Conservation (phyloP, 2,888 invertebrate species). For the Polia nebulosa region DNA sequence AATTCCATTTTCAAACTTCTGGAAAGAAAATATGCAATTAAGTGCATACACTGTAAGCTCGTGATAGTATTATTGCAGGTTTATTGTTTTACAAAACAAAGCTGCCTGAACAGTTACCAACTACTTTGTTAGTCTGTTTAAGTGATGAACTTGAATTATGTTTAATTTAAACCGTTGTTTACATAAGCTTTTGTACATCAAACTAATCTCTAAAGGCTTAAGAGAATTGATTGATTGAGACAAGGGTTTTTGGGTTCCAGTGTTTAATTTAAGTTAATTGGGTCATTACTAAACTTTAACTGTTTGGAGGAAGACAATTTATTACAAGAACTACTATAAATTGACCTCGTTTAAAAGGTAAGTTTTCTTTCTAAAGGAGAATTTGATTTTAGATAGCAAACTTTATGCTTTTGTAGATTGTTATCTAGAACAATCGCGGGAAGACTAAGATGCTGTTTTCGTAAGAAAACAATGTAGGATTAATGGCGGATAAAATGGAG, state of each 20-base stretch:
- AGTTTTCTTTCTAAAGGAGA: constrained; percentile 37
- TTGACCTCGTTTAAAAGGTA: constrained; percentile 41
- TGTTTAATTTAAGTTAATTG: constrained; percentile 55
- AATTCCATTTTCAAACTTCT: constrained; percentile 23
- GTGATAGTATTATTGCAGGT: background rate
- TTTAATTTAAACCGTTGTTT: constrained; percentile 41
- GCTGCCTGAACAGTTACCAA: too few species aligned
- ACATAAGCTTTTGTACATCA: constrained; percentile 50
- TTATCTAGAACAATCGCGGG: constrained; percentile 43
- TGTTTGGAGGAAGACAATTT: constrained; percentile 43
- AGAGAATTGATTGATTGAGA: constrained; percentile 57
- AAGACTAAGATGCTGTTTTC: constrained; percentile 36
- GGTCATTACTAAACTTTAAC: constrained; percentile 55
- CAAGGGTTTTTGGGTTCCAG: constrained; percentile 55
- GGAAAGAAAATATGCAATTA: constrained; percentile 19
- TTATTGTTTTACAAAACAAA: too few species aligned
- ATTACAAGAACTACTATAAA: constrained; percentile 42
- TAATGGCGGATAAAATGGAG: constrained; percentile 41
- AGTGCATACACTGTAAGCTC: background rate
- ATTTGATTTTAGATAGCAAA: constrained; percentile 50
- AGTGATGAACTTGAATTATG: constrained; percentile 29
- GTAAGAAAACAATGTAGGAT: constrained; percentile 39
- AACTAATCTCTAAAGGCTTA: constrained; percentile 45
- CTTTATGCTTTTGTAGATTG: constrained; percentile 41
- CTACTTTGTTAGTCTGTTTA: background rate